These are phyloP conservation scores for Xestia rhomboidea DNA, from an alignment of 2,888 invertebrate genomes.

Conservation along the genomic window DNA sequence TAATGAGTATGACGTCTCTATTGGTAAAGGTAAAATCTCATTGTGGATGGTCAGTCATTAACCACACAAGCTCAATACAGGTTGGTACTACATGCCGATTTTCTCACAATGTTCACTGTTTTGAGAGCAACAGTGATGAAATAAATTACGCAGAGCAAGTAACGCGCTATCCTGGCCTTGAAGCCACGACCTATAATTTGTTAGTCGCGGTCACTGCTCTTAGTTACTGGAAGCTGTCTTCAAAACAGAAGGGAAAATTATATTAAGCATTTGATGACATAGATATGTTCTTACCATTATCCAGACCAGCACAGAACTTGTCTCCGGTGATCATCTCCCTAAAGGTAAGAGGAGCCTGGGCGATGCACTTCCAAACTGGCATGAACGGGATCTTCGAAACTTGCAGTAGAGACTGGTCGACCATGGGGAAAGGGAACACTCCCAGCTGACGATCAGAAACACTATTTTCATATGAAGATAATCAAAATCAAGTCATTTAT, in stretches of 20 bases:
- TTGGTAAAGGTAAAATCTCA: too few species aligned
- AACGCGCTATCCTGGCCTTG: too few species aligned
- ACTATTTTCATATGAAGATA: neutral
- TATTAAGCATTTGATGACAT: neutral
- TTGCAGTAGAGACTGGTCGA: constrained; percentile 30
- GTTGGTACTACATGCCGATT: too few species aligned
- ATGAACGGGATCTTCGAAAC: constrained; percentile 72
- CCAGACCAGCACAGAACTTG: constrained; percentile 79
- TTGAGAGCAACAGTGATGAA: too few species aligned
- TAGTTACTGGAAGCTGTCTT: neutral
- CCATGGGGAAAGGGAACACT: neutral
- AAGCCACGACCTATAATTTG: too few species aligned
- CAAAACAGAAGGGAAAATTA: neutral
- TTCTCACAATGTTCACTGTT: too few species aligned
- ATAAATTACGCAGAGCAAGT: too few species aligned
- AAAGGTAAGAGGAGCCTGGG: constrained; percentile 56
- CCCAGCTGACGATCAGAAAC: constrained; percentile 3
- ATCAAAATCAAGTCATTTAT: neutral
- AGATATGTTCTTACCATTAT: constrained; percentile 68
- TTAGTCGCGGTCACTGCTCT: too few species aligned
- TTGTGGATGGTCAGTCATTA: too few species aligned
- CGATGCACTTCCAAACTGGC: constrained; percentile 65
- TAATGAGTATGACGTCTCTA: too few species aligned
- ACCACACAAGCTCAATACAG: too few species aligned
- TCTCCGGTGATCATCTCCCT: constrained; percentile 74